Evolutionary conservation across 2,888 invertebrate species (phyloP).

Genomic region (Dicycla oo): DNA sequence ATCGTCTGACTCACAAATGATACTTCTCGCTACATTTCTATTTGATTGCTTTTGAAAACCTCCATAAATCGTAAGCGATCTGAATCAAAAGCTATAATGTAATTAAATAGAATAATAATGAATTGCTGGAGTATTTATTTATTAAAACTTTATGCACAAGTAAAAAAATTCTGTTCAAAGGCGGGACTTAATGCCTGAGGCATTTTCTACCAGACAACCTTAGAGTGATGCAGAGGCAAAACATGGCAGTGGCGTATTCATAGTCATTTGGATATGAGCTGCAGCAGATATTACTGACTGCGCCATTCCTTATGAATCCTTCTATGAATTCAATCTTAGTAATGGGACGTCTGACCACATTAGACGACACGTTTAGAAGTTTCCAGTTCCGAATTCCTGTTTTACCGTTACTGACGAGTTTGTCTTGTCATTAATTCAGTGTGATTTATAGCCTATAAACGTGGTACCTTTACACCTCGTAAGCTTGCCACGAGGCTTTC

Average conservation of each 20-base stretch:
- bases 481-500: constrained; percentile 13
- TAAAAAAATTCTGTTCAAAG: no score
- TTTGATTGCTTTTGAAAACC: constrained; percentile 36
- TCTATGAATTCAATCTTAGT: not conserved
- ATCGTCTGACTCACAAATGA: constrained; percentile 48
- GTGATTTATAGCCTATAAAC: constrained; percentile 33
- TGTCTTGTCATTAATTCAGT: constrained; percentile 19
- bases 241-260: no score
- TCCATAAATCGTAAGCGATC: constrained; percentile 16
- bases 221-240: no score
- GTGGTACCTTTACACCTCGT: constrained; percentile 6
- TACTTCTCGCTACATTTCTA: constrained; percentile 49
- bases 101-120: not conserved
- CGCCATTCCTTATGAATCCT: not conserved
- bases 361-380: constrained; percentile 15
- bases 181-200: no score
- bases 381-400: constrained; percentile 49
- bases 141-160: no score
- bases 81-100: constrained; percentile 22
- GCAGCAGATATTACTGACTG: constrained; percentile 1
- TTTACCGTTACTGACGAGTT: constrained; percentile 47
- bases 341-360: constrained; percentile 4
- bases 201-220: no score
- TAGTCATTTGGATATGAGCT: not conserved
- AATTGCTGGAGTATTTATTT: no score